These are phyloP conservation scores for Cepphus grylle DNA, from an alignment of 2,113 vertebrate genomes.

Conservation along the genomic window DNA sequence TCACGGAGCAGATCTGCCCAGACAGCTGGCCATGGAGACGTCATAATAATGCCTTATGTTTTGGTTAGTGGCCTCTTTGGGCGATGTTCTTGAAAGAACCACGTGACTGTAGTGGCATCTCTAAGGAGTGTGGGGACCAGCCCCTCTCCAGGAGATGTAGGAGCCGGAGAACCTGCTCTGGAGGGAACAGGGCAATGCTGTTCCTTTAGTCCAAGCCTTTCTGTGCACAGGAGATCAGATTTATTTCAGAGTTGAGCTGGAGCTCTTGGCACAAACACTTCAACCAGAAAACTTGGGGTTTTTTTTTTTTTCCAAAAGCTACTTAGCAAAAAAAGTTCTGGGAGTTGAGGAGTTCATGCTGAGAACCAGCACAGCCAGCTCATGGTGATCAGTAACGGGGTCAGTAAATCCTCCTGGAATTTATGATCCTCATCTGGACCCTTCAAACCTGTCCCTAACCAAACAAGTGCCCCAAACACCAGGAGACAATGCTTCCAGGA, in stretches of 20 bases:
- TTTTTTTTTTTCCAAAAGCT: not conserved
- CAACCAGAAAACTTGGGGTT: not conserved
- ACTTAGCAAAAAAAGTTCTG: not conserved
- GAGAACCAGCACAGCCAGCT: not conserved
- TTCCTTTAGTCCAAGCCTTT: not conserved
- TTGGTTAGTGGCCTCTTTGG: not conserved
- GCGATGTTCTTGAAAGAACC: not conserved
- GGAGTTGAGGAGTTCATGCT: not conserved
- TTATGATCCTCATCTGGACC: not conserved
- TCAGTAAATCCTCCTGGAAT: not conserved
- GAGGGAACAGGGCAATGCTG: not conserved
- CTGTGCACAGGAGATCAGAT: not conserved
- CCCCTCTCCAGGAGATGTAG: not conserved
- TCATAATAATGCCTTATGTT: not conserved
- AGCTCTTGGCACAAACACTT: not conserved
- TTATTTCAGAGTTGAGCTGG: not conserved
- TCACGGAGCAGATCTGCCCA: not conserved
- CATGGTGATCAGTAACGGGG: accelerated
- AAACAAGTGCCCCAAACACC: not conserved
- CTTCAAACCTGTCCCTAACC: not conserved
- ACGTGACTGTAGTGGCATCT: not conserved
- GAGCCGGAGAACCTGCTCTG: not conserved
- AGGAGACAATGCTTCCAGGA: not conserved
- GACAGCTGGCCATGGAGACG: not conserved
- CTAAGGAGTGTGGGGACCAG: not conserved